Conservation (phyloP, 2,888 invertebrate species). For the Unio pictorum region DNA sequence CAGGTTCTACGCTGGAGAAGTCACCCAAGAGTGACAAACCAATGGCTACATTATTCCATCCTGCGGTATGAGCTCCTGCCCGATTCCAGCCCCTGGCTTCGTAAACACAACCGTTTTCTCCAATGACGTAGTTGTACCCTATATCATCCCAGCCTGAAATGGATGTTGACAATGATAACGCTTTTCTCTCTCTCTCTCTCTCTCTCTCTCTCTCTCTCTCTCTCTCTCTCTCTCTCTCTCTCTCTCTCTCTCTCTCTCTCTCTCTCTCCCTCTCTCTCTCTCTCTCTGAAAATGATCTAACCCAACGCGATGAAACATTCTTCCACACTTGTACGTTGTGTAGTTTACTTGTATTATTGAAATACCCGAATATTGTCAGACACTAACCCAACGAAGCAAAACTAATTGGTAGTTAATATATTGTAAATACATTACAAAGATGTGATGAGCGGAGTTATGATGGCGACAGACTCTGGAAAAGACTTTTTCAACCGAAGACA, state of each 20-base stretch:
- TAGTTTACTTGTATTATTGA: background rate
- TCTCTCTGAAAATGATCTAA: background rate
- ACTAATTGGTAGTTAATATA: too few species aligned
- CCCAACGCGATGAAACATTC: too few species aligned
- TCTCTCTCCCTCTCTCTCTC: conserved; percentile 2
- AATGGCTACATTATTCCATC: conserved; percentile 74
- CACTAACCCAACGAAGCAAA: too few species aligned
- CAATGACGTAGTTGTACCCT: conserved; percentile 81
- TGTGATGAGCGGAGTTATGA: too few species aligned
- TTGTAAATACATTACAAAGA: too few species aligned
- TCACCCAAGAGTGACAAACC: conserved; percentile 65
- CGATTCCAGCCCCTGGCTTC: conserved; percentile 83
- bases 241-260: conserved; percentile 3
- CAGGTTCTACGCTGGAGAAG: conserved; percentile 52
- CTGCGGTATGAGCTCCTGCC: conserved; percentile 81
- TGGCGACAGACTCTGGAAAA: too few species aligned
- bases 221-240: conserved; percentile 1
- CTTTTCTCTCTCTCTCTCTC: background rate
- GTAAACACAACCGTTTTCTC: conserved; percentile 84
- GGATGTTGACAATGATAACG: too few species aligned
- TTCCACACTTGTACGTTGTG: background rate
- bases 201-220: conserved; percentile 4
- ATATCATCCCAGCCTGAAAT: conserved; percentile 45
- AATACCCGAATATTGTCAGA: too few species aligned
- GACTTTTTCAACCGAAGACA: too few species aligned